Conservation (phyloP, 92 coral and sea anemone genomes). For the Scolanthus callimorphus region DNA sequence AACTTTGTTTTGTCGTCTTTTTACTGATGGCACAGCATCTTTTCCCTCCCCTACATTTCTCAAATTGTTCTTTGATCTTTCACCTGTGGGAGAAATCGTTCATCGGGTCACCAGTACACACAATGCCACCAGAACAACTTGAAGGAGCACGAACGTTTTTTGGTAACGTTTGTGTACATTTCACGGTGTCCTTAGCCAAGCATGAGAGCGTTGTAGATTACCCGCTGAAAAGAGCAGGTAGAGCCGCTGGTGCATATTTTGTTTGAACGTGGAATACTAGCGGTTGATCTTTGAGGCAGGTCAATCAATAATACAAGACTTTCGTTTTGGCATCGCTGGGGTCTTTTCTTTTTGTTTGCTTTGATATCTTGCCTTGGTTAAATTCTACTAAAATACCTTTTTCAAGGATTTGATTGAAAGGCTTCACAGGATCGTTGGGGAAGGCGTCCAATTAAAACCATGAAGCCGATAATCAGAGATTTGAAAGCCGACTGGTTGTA, state of each 20-base stretch:
- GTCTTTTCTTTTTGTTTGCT: background rate
- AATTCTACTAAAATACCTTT: background rate
- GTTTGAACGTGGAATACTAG: constrained; percentile 23
- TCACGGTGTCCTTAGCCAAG: background rate
- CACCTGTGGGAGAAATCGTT: too few species aligned
- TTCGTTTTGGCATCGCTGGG: constrained; percentile 12
- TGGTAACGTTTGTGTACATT: constrained; percentile 1
- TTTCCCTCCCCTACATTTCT: too few species aligned
- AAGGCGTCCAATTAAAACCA: too few species aligned
- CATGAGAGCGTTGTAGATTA: background rate
- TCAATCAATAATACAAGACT: constrained; percentile 53
- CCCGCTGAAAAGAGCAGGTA: constrained; percentile 9
- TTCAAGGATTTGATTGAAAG: too few species aligned
- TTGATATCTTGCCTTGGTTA: background rate
- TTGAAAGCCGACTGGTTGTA: constrained; percentile 3
- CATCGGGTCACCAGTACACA: too few species aligned
- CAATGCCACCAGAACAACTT: too few species aligned
- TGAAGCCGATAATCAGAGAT: background rate
- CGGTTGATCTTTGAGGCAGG: constrained; percentile 44
- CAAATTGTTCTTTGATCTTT: too few species aligned
- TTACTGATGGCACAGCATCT: too few species aligned
- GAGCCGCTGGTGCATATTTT: constrained; percentile 9
- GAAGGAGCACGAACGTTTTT: too few species aligned
- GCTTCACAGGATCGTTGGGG: too few species aligned
- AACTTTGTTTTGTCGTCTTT: too few species aligned